phyloP scores from a whole-genome alignment of 2,888 invertebrate species.

The Nemoura dubitans region DNA sequence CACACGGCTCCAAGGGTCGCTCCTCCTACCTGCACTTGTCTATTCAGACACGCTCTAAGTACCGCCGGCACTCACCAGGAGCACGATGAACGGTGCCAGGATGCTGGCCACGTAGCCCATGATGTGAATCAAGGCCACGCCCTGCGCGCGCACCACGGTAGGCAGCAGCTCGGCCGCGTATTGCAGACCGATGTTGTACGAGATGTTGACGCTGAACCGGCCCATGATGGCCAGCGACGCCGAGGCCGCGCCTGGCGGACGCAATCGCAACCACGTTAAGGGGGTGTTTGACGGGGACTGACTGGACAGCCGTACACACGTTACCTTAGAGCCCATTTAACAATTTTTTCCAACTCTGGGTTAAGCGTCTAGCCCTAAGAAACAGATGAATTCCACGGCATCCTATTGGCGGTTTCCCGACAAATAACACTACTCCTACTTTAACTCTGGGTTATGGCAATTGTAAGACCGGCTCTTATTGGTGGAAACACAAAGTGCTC shows the following conservation, averaged over 20 bases:
- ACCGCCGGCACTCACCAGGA: constrained; percentile 69
- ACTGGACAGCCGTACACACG: background rate
- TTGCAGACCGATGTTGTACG: constrained; percentile 89
- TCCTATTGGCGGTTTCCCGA: no score
- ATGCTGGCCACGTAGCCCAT: constrained; percentile 89
- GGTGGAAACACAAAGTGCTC: no score
- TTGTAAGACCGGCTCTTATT: no score
- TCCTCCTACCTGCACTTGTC: no score
- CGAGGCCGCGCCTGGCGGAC: constrained; percentile 71
- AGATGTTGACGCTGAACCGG: constrained; percentile 86
- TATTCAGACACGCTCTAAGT: background rate
- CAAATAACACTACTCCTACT: no score
- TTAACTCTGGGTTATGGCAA: no score
- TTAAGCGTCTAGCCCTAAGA: no score
- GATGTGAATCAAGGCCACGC: constrained; percentile 85
- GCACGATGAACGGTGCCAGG: constrained; percentile 85
- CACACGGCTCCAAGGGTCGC: no score
- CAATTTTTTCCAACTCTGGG: no score
- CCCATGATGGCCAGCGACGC: constrained; percentile 83
- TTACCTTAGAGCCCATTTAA: no score
- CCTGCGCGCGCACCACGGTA: constrained; percentile 87
- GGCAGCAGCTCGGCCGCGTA: constrained; percentile 89
- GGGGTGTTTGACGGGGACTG: background rate
- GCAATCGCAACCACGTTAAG: no score
- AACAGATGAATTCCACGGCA: no score